phyloP scores from a whole-genome alignment of 1,140 invertebrate genomes.

The Hyposmocoma kahamanoa region DNA sequence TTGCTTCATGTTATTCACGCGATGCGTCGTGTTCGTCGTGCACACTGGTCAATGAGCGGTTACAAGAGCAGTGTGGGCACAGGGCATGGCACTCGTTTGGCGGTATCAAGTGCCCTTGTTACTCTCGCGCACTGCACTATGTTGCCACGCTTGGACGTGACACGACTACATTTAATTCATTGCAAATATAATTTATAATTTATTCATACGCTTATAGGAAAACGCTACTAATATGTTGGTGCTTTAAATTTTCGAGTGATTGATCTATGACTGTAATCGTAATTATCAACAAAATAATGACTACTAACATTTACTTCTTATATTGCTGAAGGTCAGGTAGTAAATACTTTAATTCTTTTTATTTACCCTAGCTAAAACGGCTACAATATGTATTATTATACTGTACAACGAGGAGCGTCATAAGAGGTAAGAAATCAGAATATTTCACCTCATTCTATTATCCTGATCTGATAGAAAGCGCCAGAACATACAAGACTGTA shows the following conservation, averaged over 20 bases:
- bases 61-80: constrained; percentile 23
- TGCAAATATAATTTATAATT: constrained; percentile 33
- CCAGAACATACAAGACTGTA: constrained; percentile 37
- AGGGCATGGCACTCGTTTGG: too few relatives aligned
- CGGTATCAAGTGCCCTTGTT: constrained; percentile 57
- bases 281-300: too few relatives aligned
- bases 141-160: constrained; percentile 20
- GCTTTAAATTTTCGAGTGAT: constrained; percentile 49
- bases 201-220: constrained; percentile 40
- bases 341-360: constrained; percentile 57
- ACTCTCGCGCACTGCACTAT: constrained; percentile 9
- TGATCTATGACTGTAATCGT: constrained; percentile 36
- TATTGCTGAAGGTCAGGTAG: constrained; percentile 45
- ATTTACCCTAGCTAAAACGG: constrained; percentile 68
- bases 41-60: constrained; percentile 11
- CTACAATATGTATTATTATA: constrained; percentile 54
- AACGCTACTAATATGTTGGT: constrained; percentile 57
- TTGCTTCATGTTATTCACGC: constrained; percentile 60
- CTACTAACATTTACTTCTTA: constrained; percentile 41
- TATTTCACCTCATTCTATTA: constrained; percentile 32
- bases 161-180: constrained; percentile 32
- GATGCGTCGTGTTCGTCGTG: constrained; percentile 9
- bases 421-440: constrained; percentile 49
- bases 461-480: constrained; percentile 50
- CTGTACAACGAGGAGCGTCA: constrained; percentile 66